phyloP scores from a whole-genome alignment of 2,797 vertebrate species.

The Mus minutoides region DNA sequence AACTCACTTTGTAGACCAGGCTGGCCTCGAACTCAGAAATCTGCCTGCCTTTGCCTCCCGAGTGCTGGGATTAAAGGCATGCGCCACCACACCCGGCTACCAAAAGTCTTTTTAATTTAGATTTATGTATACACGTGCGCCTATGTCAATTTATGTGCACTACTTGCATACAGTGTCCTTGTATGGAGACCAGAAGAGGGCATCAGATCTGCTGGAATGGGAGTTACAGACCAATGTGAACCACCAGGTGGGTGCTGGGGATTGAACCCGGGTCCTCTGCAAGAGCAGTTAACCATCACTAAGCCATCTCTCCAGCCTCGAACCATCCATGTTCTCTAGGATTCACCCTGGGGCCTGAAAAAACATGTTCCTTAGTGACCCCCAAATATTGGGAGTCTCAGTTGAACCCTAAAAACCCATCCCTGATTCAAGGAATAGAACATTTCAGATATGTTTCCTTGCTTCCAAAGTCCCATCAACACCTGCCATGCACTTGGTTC shows the following conservation, averaged over 20 bases:
- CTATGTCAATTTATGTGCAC: background rate
- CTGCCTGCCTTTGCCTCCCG: too few relatives aligned
- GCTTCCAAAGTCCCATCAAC: background rate
- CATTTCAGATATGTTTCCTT: background rate
- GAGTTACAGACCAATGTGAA: background rate
- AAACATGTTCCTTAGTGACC: background rate
- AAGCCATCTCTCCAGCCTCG: background rate
- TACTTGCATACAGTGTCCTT: background rate
- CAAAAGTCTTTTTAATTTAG: background rate
- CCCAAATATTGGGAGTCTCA: background rate
- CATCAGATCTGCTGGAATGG: background rate
- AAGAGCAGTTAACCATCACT: background rate
- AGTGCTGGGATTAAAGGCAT: too few relatives aligned
- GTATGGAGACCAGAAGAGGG: background rate
- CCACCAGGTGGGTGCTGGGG: background rate
- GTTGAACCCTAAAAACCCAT: background rate
- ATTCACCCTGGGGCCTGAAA: background rate
- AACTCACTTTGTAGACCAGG: too few relatives aligned
- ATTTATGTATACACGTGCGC: background rate
- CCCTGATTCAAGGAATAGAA: background rate
- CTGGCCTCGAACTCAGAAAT: too few relatives aligned
- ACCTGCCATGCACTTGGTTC: background rate
- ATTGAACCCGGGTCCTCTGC: background rate
- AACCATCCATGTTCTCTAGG: background rate
- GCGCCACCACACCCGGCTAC: too few relatives aligned